Conservation (phyloP, 2,113 vertebrate species). For the human region DNA sequence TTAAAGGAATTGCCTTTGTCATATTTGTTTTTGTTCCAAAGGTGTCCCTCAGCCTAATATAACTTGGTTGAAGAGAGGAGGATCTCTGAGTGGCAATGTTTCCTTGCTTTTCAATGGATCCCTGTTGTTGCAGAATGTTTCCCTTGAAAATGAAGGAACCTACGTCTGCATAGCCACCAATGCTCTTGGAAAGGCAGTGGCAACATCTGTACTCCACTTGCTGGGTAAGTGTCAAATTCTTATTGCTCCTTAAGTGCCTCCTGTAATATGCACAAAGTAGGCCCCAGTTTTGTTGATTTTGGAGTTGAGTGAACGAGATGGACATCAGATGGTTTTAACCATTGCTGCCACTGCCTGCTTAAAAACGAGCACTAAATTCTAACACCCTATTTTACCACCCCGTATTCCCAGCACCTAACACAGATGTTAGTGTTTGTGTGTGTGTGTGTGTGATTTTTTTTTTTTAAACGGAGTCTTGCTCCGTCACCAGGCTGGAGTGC, state of each 20-base stretch:
- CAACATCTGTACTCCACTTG: slow-evolving; percentile 83
- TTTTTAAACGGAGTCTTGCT: too few species aligned
- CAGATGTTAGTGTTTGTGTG: neutral
- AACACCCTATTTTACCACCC: neutral
- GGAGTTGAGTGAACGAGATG: neutral
- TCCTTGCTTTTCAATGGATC: slow-evolving; percentile 85
- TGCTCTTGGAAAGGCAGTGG: slow-evolving; percentile 85
- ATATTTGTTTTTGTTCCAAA: slow-evolving; percentile 76
- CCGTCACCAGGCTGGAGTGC: too few species aligned
- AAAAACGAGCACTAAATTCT: too few species aligned
- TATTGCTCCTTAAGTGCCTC: neutral
- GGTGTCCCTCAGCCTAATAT: slow-evolving; percentile 89
- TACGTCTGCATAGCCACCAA: slow-evolving; percentile 90
- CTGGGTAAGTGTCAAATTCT: slow-evolving; percentile 80
- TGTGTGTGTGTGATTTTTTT: too few species aligned
- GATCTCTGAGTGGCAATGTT: slow-evolving; percentile 66
- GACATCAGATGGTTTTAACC: neutral
- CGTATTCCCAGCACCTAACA: neutral
- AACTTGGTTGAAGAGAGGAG: slow-evolving; percentile 86
- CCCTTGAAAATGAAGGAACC: slow-evolving; percentile 83
- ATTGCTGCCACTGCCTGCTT: neutral
- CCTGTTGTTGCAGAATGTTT: slow-evolving; percentile 88
- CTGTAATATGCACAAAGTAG: fast-evolving
- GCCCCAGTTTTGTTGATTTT: neutral
- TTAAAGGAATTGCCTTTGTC: slow-evolving; percentile 63